A percentile compares a stretch with the other conserved stretches of the same genome.
phyloP scores from a whole-genome alignment of 2,113 vertebrate species.

The Cyanoramphus novaezelandiae region DNA sequence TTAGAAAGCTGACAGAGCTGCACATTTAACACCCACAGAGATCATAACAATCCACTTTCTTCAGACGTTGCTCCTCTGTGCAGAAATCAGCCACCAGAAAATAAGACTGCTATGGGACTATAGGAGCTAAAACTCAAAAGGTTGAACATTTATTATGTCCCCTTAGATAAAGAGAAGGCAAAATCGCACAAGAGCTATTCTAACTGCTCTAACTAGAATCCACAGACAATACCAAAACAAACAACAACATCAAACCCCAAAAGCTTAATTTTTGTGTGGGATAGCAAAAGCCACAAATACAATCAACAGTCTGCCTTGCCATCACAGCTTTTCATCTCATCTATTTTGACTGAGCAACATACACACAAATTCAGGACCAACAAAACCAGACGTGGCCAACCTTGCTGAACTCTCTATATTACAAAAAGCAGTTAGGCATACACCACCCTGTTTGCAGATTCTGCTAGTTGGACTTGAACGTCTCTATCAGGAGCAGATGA shows the following conservation, averaged over 20 bases:
- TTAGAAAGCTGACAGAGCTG: not conserved
- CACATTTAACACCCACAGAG: not conserved
- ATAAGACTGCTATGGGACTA: not conserved
- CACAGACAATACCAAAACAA: not conserved
- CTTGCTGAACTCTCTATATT: not conserved
- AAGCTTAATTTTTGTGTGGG: not conserved
- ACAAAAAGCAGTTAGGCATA: not conserved
- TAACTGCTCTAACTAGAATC: not conserved
- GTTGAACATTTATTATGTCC: not conserved
- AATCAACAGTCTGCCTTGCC: not conserved
- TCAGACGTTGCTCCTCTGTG: not conserved
- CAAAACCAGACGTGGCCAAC: not conserved
- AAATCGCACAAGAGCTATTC: not conserved
- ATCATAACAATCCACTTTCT: not conserved
- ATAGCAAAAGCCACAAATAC: not conserved
- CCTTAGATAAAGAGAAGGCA: not conserved
- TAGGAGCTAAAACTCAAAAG: not conserved
- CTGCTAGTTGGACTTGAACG: not conserved
- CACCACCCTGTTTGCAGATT: not conserved
- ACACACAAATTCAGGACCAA: not conserved
- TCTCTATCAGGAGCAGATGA: not conserved
- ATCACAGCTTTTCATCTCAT: not conserved
- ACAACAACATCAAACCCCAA: not conserved
- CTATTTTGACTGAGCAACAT: not conserved
- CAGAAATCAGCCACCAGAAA: not conserved